Base-by-base conservation (phyloP, 37 sponge, comb jelly and placozoan species). In the Halichondria panicea region DNA sequence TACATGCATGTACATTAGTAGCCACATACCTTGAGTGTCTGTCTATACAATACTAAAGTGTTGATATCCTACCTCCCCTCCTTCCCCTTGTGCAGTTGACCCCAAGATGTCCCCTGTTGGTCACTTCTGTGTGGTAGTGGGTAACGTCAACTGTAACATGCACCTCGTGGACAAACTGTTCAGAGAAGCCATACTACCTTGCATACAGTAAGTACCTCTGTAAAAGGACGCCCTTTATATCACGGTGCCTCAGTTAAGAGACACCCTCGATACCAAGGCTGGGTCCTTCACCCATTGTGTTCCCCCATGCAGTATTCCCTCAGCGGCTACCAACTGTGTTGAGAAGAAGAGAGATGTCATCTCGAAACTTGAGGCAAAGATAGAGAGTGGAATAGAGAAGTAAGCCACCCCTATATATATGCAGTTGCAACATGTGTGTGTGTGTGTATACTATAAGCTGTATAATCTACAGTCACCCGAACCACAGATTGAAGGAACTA, bases 111-210 rank as follows among this genome's bases (percentile, higher is more conserved):
- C 69, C 0, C 95, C 95, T 7, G 60, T 58, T 22, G 84, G 85
- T 0, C 44, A 48, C 52, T 92, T 95, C 75, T 82, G 83, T 34
- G 60, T 43, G 40, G 75, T 83, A 8, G 79, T 92, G 30, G 84
- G 79, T 1, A 40, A 72, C 27, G 61, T 87, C 41, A 92, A 84
- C 87, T 48, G 24, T 21, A 73, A 83, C 65, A 79, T 92, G 54
- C 88, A 92, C 43, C 82, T 95, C 33, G 60, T 95, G 8, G 93
- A 95, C 66, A 85, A 89, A 35, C 90, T 84, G 60, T 92, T 92
- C 83, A 71, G 81, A 35, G 93, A 89, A 22, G 61, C 24, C 45
- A 81, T 95, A 28, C 27, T 86, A 62, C 93, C 89, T 34, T 63
- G 71, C 43, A 79, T 95, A 39, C 30, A 74, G 96, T 95, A 34